These are phyloP conservation scores for Pomatostomus ruficeps DNA, from an alignment of 2,113 vertebrate genomes.

Conservation along the genomic window DNA sequence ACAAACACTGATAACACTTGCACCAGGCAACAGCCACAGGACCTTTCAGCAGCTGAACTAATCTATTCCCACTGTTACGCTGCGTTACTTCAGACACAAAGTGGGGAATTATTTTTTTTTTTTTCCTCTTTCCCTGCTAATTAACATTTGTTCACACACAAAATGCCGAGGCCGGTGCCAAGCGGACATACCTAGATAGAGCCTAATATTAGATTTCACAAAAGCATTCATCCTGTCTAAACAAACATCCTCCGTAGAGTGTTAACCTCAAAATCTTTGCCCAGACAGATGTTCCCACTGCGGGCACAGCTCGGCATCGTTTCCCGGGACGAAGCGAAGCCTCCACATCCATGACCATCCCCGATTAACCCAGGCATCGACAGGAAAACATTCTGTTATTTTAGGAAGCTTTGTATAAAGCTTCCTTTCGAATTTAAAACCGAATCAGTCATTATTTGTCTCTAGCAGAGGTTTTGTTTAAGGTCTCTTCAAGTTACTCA, in stretches of 20 bases:
- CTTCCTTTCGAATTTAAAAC: neutral
- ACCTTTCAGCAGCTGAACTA: conserved; percentile 41
- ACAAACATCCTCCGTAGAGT: conserved; percentile 52
- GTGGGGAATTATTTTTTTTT: neutral
- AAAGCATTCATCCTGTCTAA: conserved; percentile 63
- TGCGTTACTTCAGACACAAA: neutral
- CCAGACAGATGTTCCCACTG: conserved; percentile 24
- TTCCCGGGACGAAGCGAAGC: neutral
- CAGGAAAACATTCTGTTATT: neutral
- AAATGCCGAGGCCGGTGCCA: conserved; percentile 36
- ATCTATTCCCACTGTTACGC: conserved; percentile 48
- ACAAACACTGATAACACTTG: conserved; percentile 40
- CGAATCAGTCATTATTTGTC: neutral
- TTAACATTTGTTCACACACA: conserved; percentile 54
- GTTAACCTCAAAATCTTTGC: conserved; percentile 38
- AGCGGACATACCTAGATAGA: conserved; percentile 66
- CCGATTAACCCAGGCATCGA: neutral
- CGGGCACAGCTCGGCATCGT: neutral
- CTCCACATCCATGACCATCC: neutral
- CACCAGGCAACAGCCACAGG: neutral
- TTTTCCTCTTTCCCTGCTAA: neutral
- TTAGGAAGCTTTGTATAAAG: neutral
- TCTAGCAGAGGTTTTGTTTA: neutral
- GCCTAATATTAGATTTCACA: conserved; percentile 65
- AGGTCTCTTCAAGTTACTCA: neutral